Conservation (phyloP, 2,888 invertebrate species). For the Chrysopilus asiliformis region DNA sequence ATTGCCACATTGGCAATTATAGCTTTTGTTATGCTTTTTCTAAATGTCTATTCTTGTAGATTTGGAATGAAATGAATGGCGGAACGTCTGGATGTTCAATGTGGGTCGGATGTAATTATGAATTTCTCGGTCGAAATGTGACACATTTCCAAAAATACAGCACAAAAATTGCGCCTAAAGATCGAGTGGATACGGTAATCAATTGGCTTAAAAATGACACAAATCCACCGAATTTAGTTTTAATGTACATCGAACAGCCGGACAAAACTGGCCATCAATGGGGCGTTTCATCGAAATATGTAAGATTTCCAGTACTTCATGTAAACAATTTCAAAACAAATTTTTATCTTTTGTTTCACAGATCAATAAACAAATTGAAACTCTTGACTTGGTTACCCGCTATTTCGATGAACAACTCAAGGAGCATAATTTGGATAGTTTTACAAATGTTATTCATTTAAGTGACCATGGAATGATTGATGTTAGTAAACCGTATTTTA, state of each 20-base stretch:
- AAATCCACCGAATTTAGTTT: constrained; percentile 51
- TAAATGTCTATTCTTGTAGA: no score
- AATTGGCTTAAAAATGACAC: constrained; percentile 44
- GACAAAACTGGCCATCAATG: constrained; percentile 48
- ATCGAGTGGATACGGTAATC: constrained; percentile 40
- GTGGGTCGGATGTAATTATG: constrained; percentile 52
- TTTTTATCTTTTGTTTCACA: constrained; percentile 1
- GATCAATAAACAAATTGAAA: constrained; percentile 2
- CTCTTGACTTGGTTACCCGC: constrained; percentile 39
- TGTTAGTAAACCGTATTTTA: constrained; percentile 40
- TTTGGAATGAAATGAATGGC: constrained; percentile 41
- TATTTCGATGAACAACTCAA: constrained; percentile 45
- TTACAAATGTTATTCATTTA: constrained; percentile 50
- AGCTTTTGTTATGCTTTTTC: no score
- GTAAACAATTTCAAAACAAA: no score
- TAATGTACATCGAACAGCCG: constrained; percentile 58
- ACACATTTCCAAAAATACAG: constrained; percentile 35
- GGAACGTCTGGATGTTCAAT: constrained; percentile 51
- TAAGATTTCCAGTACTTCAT: neutral
- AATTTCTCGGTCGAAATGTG: constrained; percentile 39
- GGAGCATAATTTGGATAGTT: constrained; percentile 36
- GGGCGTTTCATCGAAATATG: constrained; percentile 31
- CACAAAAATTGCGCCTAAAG: constrained; percentile 34
- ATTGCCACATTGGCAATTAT: no score
- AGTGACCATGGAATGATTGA: constrained; percentile 61